phyloP scores from a whole-genome alignment of 1,140 invertebrate species.

The Psix sp. region DNA sequence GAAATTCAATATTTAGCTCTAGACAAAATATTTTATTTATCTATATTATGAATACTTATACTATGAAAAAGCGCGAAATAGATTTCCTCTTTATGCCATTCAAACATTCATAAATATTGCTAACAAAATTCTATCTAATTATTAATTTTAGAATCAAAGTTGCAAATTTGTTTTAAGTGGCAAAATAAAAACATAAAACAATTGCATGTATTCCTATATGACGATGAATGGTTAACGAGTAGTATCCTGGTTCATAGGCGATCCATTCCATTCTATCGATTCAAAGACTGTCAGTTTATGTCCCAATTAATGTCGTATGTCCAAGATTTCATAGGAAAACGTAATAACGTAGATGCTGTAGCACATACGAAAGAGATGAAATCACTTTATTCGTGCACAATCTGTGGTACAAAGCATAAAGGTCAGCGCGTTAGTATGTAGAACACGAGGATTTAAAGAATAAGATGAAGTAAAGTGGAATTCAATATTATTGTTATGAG shows the following conservation, averaged over 20 bases:
- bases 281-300: conserved; percentile 55
- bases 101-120: no score
- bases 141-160: no score
- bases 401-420: conserved; percentile 30
- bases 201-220: conserved; percentile 8
- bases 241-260: conserved; percentile 23
- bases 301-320: conserved; percentile 54
- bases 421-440: conserved; percentile 52
- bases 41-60: no score
- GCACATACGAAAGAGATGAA: conserved; percentile 42
- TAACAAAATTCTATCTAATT: no score
- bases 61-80: no score
- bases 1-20: no score
- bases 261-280: conserved; percentile 40
- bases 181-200: background rate
- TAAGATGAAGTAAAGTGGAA: conserved; percentile 49
- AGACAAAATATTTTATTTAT: no score
- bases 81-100: no score
- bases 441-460: conserved; percentile 48
- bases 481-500: conserved; percentile 50
- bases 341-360: conserved; percentile 47
- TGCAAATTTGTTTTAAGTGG: no score
- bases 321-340: conserved; percentile 57
- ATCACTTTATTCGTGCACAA: conserved; percentile 50
- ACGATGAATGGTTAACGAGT: conserved; percentile 41